Evolutionary conservation across 2,797 vertebrate genomes (phyloP), one percentile per base, ranked within the genome.

Genomic region (Odontamblyopus rebecca): DNA sequence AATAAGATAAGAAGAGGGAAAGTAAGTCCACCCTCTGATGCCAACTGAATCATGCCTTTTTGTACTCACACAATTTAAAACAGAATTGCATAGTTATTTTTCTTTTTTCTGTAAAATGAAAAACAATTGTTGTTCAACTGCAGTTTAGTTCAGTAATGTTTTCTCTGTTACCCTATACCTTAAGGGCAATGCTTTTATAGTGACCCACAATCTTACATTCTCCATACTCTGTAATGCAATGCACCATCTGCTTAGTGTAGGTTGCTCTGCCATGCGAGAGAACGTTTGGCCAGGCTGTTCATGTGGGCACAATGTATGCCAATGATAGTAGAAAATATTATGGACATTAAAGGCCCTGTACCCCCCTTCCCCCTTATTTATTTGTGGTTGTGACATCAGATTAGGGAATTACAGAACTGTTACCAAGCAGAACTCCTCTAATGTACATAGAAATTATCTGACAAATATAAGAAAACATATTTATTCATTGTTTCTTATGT

Each of bases 211-310:
- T 70, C 53, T 71, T 61, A 41, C 48, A 61, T 27, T 65, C 18
- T 32, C 41, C 38, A 53, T 57, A 44, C 18, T 38, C 32, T 61
- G n/a, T 29, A 44, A 67, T 48, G 59, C 19, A 72, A 51, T 56
- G 19, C 41, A 66, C 71, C 72, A 84, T 75, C 81, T 75, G 77
- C 70, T 69, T 53, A 73, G 75, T 79, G 59, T 79, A 72, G 69
- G 74, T 57, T 57, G 67, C 41, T 70, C 29, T 50, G 63, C 12
- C 57, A 60, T 29, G 29, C 61, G 48, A 57, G 56, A 53, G 51
- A 48, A 56, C 56, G 54, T 41, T 57, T 41, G 54, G 63, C 63
- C 63, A 50, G 23, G 63, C 69, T 50, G 6, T 57, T 56, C n/a
- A 48, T 53, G 23, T 62, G 35, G 53, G n/a, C 48, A 54, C 54